Conservation (phyloP, 2,888 invertebrate species). For the Trachelus stipa region DNA sequence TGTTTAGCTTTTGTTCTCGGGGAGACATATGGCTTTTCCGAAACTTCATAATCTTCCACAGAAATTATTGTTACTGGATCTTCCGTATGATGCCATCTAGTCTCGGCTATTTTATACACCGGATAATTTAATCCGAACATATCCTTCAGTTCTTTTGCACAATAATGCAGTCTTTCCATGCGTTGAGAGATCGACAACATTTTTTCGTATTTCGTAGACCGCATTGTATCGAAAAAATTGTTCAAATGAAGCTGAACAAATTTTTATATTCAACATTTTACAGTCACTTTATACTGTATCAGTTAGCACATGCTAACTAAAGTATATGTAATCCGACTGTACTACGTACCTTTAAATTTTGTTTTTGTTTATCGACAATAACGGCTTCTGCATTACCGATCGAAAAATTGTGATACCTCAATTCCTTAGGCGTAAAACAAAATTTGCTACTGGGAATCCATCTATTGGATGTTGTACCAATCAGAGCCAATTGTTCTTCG, state of each 20-base stretch:
- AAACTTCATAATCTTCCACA: slow-evolving; percentile 73
- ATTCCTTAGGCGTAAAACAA: background rate
- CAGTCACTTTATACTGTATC: background rate
- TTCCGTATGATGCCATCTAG: slow-evolving; percentile 74
- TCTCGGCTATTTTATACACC: slow-evolving; percentile 61
- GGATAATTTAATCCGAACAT: slow-evolving; percentile 31
- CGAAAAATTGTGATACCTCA: background rate
- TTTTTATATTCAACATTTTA: background rate
- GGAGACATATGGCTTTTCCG: slow-evolving; percentile 57
- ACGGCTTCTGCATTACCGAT: slow-evolving; percentile 13
- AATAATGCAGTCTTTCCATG: slow-evolving; percentile 75
- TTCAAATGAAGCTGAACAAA: slow-evolving; percentile 71
- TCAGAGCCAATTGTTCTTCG: slow-evolving; percentile 1
- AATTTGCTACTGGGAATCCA: slow-evolving; percentile 27
- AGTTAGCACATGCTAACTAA: background rate
- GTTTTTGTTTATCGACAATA: slow-evolving; percentile 31
- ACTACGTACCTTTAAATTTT: slow-evolving; percentile 36
- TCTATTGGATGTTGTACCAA: slow-evolving; percentile 31
- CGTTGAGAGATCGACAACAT: slow-evolving; percentile 73
- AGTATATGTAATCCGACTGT: background rate
- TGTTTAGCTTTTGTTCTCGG: slow-evolving; percentile 65
- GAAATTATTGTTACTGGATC: slow-evolving; percentile 72
- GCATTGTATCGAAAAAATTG: slow-evolving; percentile 77
- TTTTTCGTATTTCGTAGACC: slow-evolving; percentile 74
- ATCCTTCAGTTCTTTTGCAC: slow-evolving; percentile 69